phyloP scores from a whole-genome alignment of 2,113 vertebrate species.

The Amblyornis subalaris region DNA sequence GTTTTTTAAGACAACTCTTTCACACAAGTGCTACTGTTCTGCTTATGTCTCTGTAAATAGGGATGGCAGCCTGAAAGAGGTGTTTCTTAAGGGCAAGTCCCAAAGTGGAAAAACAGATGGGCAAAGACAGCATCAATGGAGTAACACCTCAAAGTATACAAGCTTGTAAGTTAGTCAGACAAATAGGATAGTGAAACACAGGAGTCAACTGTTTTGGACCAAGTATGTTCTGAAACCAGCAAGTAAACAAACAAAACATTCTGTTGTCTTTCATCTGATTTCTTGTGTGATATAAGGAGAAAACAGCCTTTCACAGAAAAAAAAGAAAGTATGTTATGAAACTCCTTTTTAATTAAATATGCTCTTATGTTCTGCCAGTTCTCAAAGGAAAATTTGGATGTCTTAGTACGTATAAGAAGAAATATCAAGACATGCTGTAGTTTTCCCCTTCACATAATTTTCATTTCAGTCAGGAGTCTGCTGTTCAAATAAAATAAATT shows the following conservation, averaged over 20 bases:
- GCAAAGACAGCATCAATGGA: conserved; percentile 34
- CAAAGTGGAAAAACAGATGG: conserved; percentile 59
- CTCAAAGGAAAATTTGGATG: conserved; percentile 1
- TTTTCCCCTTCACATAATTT: conserved; percentile 3
- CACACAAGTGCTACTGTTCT: neutral
- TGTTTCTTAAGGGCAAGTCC: conserved; percentile 48
- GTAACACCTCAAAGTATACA: neutral
- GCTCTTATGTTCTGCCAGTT: neutral
- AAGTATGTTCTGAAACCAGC: conserved; percentile 6
- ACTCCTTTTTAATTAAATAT: neutral
- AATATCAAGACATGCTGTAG: neutral
- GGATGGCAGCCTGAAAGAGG: conserved; percentile 11
- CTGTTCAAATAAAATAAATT: conserved; percentile 41
- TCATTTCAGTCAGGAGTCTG: neutral
- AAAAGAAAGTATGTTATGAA: neutral
- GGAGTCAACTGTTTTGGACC: neutral
- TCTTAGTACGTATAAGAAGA: neutral
- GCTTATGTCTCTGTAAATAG: neutral
- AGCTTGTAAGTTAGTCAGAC: neutral
- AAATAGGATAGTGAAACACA: conserved; percentile 28
- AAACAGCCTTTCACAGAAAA: neutral
- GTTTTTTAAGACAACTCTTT: conserved; percentile 8
- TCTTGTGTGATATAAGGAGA: neutral
- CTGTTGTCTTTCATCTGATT: neutral
- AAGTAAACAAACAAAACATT: conserved; percentile 19